Evolutionary conservation across 2,113 vertebrate species (phyloP).

Genomic region (Osmerus eperlanus): DNA sequence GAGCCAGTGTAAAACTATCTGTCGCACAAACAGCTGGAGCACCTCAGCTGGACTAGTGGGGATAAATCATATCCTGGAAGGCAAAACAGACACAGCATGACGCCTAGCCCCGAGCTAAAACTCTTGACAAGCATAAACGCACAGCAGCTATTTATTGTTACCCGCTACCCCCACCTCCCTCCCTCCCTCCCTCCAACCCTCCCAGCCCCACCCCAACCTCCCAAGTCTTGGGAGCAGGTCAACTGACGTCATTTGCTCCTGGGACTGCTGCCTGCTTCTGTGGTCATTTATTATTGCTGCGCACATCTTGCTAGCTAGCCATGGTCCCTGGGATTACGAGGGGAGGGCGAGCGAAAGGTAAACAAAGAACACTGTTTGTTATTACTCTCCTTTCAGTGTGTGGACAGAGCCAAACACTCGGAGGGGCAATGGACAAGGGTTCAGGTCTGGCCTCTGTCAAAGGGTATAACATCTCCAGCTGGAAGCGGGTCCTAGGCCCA

Average conservation of each 20-base stretch:
- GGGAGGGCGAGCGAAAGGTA: constrained; percentile 2
- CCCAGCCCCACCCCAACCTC: background rate
- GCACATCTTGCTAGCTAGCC: constrained; percentile 20
- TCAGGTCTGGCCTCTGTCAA: background rate
- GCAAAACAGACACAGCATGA: constrained; percentile 66
- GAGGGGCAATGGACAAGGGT: background rate
- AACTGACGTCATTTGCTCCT: constrained; percentile 25
- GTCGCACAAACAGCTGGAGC: constrained; percentile 66
- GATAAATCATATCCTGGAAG: constrained; percentile 61
- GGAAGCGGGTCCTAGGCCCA: too few relatives aligned
- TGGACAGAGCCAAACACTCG: background rate
- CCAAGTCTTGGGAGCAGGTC: constrained; percentile 20
- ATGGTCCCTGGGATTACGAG: constrained; percentile 20
- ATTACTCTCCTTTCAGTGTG: constrained; percentile 16
- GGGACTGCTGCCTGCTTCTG: background rate
- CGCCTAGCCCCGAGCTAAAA: constrained; percentile 53
- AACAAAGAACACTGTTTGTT: constrained; percentile 34
- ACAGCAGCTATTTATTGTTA: constrained; percentile 53
- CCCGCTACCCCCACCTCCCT: constrained; percentile 5
- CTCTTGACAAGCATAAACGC: constrained; percentile 57
- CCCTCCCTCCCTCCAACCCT: background rate
- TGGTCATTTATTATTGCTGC: constrained; percentile 28
- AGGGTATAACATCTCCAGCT: too few relatives aligned
- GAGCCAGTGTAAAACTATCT: constrained; percentile 58
- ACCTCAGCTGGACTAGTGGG: constrained; percentile 51